Base-by-base conservation (phyloP, 2,888 invertebrate genomes). In the Meganola albula region DNA sequence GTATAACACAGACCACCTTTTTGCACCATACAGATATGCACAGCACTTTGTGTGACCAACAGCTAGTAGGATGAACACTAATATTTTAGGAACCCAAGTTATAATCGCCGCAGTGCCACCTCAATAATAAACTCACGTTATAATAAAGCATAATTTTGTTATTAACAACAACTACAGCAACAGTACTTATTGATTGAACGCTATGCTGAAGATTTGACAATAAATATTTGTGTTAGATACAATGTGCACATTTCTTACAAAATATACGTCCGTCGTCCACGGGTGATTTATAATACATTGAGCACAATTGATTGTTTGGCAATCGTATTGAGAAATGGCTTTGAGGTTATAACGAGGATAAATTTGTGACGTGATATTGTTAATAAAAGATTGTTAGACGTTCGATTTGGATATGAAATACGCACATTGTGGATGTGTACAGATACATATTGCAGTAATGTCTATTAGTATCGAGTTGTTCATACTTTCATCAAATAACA, bases 341-440 rank as follows among this genome's bases (percentile, higher is more conserved):
- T 55, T 44, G 13, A 51, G 33, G 51, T 44, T 41, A 43, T 44
- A 43, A 53, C 36, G 48, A 51, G 38, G 8, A 20, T 20, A 20
- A n/a, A 48, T 74, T 75, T 73, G 74, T 74, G 74, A 77, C 75
- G 53, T 48, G 52, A 51, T 52, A 37, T 37, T 55, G 54, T 53
- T 36, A 48, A 52, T 55, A 52, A 3, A 20, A 5, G 7, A 20
- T 7, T 20, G 20, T 20, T 7, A n/a, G 20, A 20, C 37, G 53
- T 53, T 30, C 51, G 53, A 58, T 44, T 54, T 58, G 53, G 54
- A 53, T 53, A 59, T 61, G 74, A 74, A 75, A 74, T 72, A 78
- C 74, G 78, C 77, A 80, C 79, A 78, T 74, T 74, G 76, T 62
- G 56, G n/a, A n/a, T n/a, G n/a, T n/a, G n/a, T n/a, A n/a, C n/a